phyloP scores from a whole-genome alignment of 2,888 invertebrate genomes.

The Dynastes hyllus region DNA sequence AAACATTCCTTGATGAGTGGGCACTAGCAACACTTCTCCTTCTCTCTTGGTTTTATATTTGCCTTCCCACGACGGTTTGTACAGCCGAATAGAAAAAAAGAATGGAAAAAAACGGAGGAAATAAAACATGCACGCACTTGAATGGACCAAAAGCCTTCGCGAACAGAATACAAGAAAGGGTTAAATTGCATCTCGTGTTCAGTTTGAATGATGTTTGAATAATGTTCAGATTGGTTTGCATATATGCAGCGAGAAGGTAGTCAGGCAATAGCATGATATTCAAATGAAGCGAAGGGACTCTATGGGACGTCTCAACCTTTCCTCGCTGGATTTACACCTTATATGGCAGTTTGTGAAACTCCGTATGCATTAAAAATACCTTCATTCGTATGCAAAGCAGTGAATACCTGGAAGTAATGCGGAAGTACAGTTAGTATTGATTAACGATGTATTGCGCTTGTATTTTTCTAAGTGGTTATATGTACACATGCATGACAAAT shows the following conservation, averaged over 20 bases:
- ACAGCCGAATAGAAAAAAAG: conserved; percentile 19
- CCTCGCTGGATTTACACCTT: conserved; percentile 51
- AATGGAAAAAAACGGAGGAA: conserved; percentile 23
- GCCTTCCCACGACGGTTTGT: conserved; percentile 60
- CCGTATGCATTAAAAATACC: conserved; percentile 53
- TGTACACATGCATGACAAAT: too few relatives aligned
- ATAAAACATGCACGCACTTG: conserved; percentile 45
- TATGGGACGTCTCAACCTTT: conserved; percentile 53
- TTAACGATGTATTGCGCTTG: conserved; percentile 1
- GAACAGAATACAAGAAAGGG: conserved; percentile 40
- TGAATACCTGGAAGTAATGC: conserved; percentile 35
- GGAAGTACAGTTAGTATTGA: conserved; percentile 5
- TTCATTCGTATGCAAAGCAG: conserved; percentile 45
- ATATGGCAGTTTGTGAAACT: conserved; percentile 51
- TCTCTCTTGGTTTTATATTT: conserved; percentile 57
- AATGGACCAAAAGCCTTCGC: conserved; percentile 40
- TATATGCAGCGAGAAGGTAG: conserved; percentile 49
- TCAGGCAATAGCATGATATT: conserved; percentile 53
- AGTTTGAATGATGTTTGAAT: conserved; percentile 52
- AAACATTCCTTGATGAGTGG: conserved; percentile 61
- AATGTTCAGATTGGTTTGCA: conserved; percentile 53
- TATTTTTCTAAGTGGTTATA: too few relatives aligned
- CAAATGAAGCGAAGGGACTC: conserved; percentile 56
- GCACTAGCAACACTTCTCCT: conserved; percentile 56
- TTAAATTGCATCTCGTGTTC: conserved; percentile 50